Base-by-base conservation (phyloP, 2,797 vertebrate species). In the Clamator glandarius region DNA sequence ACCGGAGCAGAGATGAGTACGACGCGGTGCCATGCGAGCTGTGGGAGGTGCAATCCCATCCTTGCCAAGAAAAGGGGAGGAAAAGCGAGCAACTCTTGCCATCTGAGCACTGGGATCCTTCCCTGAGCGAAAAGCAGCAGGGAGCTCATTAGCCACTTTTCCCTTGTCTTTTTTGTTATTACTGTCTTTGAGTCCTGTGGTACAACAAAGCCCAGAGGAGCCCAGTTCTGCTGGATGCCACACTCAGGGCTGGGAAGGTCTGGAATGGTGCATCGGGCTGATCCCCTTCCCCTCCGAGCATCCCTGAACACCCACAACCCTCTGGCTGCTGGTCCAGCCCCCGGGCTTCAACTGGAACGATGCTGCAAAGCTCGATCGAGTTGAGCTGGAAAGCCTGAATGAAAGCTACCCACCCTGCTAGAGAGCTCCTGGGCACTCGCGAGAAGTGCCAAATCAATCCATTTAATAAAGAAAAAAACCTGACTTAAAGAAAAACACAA, bases 401-500 rank as follows among this genome's bases (percentile, higher is more conserved):
- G 17, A 73, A 61, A 70, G 44, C 19, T 67, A 18, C 39, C 57
- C 36, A 2, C 16, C 39, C 39, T 52, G 59, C 86, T 23, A 17
- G 19, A 42, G 68, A 92, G 61, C 89, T 94, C 46, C 3, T 2
- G 6, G 76, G 31, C 20, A 1, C 50, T 63, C 8, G 5, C 91
- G 29, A 68, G 61, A 87, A 90, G 92, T 19, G 79, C 81, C 96
- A 75, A 97, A 96, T 95, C 46, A 91, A 96, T 75, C 95, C 78
- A 36, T 93, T 92, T 57, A 44, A 86, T 80, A 66, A 54, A 89
- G 87, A 89, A 73, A 96, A 93, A 84, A 55, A n/a, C 64, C 59
- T 44, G 36, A 85, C 78, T 62, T 61, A 64, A 68, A 68, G 83
- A 36, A 74, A 70, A 81, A 80, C 36, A 26, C 26, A 36, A 94